Percentiles rank a stretch among this genome's conserved stretches.
These are phyloP conservation scores for Trissolcus japonicus DNA, from an alignment of 2,888 invertebrate species.

Conservation along the genomic window DNA sequence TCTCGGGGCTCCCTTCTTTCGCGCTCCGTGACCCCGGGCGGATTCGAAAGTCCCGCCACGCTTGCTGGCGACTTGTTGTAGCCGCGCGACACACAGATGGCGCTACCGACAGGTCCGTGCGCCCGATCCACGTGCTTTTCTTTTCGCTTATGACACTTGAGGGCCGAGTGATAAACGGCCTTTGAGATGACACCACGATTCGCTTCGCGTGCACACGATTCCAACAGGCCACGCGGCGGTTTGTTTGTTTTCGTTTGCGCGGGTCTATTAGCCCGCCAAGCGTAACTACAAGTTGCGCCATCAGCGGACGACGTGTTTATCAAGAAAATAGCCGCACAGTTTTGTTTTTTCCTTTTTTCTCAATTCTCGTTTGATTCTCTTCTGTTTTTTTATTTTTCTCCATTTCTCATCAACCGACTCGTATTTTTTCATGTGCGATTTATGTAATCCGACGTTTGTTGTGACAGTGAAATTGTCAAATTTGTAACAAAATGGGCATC, in stretches of 20 bases:
- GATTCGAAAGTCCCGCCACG: constrained; percentile 56
- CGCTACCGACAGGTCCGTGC: constrained; percentile 59
- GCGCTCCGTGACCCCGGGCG: constrained; percentile 50
- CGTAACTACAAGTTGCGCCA: constrained; percentile 17
- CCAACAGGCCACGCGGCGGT: constrained; percentile 1
- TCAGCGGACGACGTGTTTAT: constrained; percentile 7
- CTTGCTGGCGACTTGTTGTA: constrained; percentile 4
- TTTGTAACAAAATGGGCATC: too few species aligned
- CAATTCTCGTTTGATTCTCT: too few species aligned
- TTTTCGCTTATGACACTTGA: constrained; percentile 63
- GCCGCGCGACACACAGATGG: constrained; percentile 63
- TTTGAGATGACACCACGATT: constrained; percentile 42
- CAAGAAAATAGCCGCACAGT: constrained; percentile 4
- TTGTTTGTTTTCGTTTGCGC: constrained; percentile 35
- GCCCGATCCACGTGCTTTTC: constrained; percentile 64
- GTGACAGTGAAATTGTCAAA: too few species aligned
- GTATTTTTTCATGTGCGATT: neutral
- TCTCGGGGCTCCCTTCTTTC: constrained; percentile 59
- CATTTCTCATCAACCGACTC: neutral
- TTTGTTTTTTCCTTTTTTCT: too few species aligned
- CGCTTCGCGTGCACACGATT: constrained; percentile 26
- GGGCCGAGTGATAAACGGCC: constrained; percentile 44
- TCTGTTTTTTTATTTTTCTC: too few species aligned
- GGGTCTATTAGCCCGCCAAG: constrained; percentile 15
- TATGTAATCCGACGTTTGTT: too few species aligned